phyloP scores from a whole-genome alignment of 2,888 invertebrate genomes.

The Zeuzera pyrina region DNA sequence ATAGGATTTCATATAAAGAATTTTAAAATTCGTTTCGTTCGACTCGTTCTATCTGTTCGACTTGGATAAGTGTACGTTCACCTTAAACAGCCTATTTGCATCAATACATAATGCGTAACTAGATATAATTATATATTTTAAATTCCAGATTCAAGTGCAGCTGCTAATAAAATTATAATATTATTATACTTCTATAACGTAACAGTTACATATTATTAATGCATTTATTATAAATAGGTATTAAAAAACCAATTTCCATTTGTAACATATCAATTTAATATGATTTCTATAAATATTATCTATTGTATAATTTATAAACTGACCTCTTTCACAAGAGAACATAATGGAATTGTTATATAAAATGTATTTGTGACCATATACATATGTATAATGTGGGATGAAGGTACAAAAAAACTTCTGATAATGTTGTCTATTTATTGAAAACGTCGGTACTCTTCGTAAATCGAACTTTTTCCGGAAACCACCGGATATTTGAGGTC shows the following conservation, averaged over 20 bases:
- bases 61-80: no score
- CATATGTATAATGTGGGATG: slow-evolving; percentile 30
- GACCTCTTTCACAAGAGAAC: slow-evolving; percentile 47
- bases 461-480: slow-evolving; percentile 9
- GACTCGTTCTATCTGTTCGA: no score
- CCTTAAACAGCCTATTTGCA: no score
- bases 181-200: slow-evolving; percentile 2
- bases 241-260: slow-evolving; percentile 60
- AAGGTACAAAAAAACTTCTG: slow-evolving; percentile 44
- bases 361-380: slow-evolving; percentile 33
- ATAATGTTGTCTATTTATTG: slow-evolving; percentile 27
- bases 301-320: slow-evolving; percentile 60
- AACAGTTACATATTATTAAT: slow-evolving; percentile 21
- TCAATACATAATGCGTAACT: no score
- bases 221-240: slow-evolving; percentile 31
- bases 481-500: slow-evolving; percentile 27
- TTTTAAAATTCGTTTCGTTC: no score
- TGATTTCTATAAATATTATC: slow-evolving; percentile 66
- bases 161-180: no score
- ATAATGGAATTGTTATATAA: slow-evolving; percentile 31
- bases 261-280: slow-evolving; percentile 70
- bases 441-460: slow-evolving; percentile 19
- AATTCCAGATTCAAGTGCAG: no score
- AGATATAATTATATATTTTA: no score
- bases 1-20: no score